A percentile compares a stretch with the other conserved stretches of the same genome.
These are phyloP conservation scores for Psylliodes chrysocephalus DNA, from an alignment of 2,888 invertebrate genomes.

Conservation along the genomic window DNA sequence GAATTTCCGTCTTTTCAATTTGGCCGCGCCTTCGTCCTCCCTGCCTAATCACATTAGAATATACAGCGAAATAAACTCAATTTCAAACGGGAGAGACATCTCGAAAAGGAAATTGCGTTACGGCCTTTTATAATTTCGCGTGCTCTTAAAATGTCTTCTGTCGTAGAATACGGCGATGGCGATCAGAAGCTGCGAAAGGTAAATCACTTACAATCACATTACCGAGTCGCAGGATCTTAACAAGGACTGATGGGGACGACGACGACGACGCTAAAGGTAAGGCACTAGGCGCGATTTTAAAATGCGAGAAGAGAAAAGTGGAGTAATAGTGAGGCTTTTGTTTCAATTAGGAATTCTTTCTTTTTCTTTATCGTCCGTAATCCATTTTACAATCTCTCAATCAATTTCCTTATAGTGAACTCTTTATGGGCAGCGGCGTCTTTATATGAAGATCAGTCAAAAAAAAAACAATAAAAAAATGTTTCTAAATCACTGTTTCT, in stretches of 20 bases:
- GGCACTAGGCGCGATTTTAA: constrained; percentile 10
- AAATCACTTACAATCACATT: constrained; percentile 28
- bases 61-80: constrained; percentile 33
- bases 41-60: constrained; percentile 30
- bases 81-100: constrained; percentile 34
- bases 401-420: too few species aligned
- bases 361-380: not conserved
- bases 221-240: constrained; percentile 8
- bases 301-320: not conserved
- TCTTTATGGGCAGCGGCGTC: too few species aligned
- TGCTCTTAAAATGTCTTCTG: constrained; percentile 27
- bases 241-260: too few species aligned
- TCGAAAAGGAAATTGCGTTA: constrained; percentile 33
- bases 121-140: constrained; percentile 33
- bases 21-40: constrained; percentile 20
- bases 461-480: too few species aligned
- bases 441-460: too few species aligned
- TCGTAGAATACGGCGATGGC: not conserved
- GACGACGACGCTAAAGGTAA: too few species aligned
- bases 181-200: constrained; percentile 7
- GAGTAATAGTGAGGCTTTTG: not conserved
- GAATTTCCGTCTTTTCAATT: constrained; percentile 28
- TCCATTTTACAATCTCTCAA: too few species aligned
- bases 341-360: constrained; percentile 2
- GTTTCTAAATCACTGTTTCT: too few species aligned